Conservation (phyloP, 2,888 invertebrate genomes). For the Eupithecia dodoneata region DNA sequence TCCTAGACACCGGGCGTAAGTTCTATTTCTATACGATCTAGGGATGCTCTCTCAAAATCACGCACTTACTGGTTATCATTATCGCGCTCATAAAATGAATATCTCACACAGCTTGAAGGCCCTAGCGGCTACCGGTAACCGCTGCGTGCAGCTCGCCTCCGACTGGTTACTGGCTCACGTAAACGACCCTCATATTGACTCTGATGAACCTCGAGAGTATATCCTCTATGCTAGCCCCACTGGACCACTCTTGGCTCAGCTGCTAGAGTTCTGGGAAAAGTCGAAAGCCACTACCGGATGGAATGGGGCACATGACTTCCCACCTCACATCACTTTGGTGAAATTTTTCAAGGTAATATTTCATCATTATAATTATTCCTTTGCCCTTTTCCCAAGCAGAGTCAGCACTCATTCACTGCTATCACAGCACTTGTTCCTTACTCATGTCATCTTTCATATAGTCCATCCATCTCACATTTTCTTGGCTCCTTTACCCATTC, state of each 20-base stretch:
- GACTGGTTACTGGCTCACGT: conserved; percentile 96
- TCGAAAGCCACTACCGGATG: conserved; percentile 90
- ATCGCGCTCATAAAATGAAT: not conserved
- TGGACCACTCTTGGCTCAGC: conserved; percentile 88
- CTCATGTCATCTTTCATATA: not conserved
- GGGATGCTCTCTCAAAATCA: not conserved
- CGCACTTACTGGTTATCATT: not conserved
- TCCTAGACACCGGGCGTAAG: conserved; percentile 94
- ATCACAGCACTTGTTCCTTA: not conserved
- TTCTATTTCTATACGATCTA: conserved; percentile 57
- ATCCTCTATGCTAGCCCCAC: conserved; percentile 94
- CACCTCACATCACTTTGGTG: conserved; percentile 95
- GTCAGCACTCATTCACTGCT: not conserved
- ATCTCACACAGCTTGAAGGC: conserved; percentile 90
- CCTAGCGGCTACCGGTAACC: conserved; percentile 94
- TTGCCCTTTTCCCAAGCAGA: no score
- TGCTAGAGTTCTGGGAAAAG: conserved; percentile 91
- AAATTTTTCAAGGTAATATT: conserved; percentile 91
- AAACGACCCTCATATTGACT: conserved; percentile 92
- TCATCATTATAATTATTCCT: no score
- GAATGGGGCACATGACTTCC: conserved; percentile 96
- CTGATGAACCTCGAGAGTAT: conserved; percentile 91
- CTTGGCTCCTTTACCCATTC: not conserved
- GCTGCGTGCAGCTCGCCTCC: conserved; percentile 94
- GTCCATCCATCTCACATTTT: not conserved